These are phyloP conservation scores for Drosophila dunni DNA, from an alignment of 1,140 invertebrate genomes.

Conservation along the genomic window DNA sequence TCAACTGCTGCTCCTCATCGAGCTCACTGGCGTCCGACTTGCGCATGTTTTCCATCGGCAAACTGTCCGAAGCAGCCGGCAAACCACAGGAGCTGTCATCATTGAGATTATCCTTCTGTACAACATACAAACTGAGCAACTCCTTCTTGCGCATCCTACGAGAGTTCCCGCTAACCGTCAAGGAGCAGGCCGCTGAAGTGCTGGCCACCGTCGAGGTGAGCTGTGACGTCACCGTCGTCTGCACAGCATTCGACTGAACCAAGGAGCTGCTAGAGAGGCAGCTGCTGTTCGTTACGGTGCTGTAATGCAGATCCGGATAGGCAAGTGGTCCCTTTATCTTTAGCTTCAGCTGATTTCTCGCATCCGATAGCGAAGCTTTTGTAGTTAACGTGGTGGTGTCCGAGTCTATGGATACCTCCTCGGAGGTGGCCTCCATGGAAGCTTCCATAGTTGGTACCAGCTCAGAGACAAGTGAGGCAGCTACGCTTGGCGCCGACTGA, in stretches of 20 bases:
- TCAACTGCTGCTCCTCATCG: constrained; percentile 76
- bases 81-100: constrained; percentile 87
- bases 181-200: constrained; percentile 36
- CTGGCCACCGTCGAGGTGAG: constrained; percentile 59
- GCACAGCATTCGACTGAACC: constrained; percentile 58
- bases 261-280: constrained; percentile 53
- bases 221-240: constrained; percentile 60
- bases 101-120: constrained; percentile 92
- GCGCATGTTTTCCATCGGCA: constrained; percentile 62
- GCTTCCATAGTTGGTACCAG: constrained; percentile 63
- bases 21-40: constrained; percentile 68
- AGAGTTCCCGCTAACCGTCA: constrained; percentile 85
- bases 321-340: constrained; percentile 95
- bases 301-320: constrained; percentile 72
- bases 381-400: constrained; percentile 85
- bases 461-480: constrained; percentile 29
- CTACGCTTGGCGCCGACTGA: constrained; percentile 56
- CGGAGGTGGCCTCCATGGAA: constrained; percentile 76
- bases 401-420: constrained; percentile 85
- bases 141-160: constrained; percentile 96
- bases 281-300: constrained; percentile 53
- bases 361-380: constrained; percentile 90
- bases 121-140: constrained; percentile 92
- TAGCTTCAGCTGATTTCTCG: constrained; percentile 93
- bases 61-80: constrained; percentile 75